Conservation (phyloP, 2,888 invertebrate species). For the Cheilosia variabilis region DNA sequence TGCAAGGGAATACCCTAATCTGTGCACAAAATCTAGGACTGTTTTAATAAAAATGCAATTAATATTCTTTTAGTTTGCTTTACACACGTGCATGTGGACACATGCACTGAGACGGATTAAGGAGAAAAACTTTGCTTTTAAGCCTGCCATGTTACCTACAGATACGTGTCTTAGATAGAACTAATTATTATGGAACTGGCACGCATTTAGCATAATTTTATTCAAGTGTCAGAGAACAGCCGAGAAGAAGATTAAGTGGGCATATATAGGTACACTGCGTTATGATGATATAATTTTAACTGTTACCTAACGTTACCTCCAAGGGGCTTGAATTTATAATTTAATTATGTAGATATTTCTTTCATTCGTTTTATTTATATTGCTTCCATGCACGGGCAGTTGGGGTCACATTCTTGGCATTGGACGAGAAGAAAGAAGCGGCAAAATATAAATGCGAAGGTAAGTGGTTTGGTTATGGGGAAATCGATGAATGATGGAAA, state of each 20-base stretch:
- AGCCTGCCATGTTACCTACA: constrained; percentile 25
- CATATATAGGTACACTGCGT: constrained; percentile 16
- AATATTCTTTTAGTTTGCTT: constrained; percentile 65
- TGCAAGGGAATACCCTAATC: constrained; percentile 67
- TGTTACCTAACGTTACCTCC: constrained; percentile 68
- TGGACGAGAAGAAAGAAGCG: constrained; percentile 11
- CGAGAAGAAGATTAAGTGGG: constrained; percentile 9
- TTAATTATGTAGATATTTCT: constrained; percentile 56
- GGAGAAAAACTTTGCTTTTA: background rate
- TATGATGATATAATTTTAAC: constrained; percentile 69
- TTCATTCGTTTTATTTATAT: constrained; percentile 36
- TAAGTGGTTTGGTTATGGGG: constrained; percentile 3
- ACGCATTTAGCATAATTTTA: constrained; percentile 72
- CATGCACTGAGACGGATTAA: background rate
- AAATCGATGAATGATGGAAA: constrained; percentile 4
- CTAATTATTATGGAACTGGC: constrained; percentile 74
- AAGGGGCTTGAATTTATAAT: constrained; percentile 54
- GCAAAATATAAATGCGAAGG: constrained; percentile 8
- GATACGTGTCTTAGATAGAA: constrained; percentile 66
- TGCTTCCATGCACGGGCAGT: background rate
- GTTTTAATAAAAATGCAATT: constrained; percentile 73
- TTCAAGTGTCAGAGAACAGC: constrained; percentile 10
- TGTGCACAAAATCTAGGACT: constrained; percentile 67
- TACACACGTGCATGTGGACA: constrained; percentile 21
- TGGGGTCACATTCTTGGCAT: constrained; percentile 66